phyloP scores from a whole-genome alignment of 2,888 invertebrate species.

The Macrophya alboannulata region DNA sequence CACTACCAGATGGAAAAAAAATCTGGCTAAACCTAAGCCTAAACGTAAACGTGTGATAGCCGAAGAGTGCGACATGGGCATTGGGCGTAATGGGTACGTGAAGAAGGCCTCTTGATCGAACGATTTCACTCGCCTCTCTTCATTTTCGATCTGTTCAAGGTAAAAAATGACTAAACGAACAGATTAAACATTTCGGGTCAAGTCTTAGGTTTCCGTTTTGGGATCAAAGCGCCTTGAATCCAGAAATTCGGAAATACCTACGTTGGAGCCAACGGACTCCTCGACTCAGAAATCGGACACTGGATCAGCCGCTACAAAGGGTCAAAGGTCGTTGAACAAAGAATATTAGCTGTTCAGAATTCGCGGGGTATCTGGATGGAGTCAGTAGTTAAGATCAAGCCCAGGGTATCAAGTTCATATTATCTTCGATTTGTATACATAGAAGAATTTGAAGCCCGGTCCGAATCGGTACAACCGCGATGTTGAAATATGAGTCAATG shows the following conservation, averaged over 20 bases:
- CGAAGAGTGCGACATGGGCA: not conserved
- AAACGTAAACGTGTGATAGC: not conserved
- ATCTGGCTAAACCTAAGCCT: not conserved
- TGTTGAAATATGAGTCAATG: not conserved
- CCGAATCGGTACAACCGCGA: constrained; percentile 6
- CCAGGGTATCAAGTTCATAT: not conserved
- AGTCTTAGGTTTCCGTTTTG: not conserved
- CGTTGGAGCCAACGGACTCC: not conserved
- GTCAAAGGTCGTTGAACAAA: not conserved
- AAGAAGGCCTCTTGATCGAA: not conserved
- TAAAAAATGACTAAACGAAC: constrained; percentile 11
- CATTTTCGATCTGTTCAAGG: not conserved
- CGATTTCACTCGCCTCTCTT: not conserved
- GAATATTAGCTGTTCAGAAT: constrained; percentile 10
- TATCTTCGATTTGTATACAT: constrained; percentile 5
- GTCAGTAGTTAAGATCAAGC: not conserved
- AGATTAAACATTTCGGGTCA: constrained; percentile 2
- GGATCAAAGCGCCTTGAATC: constrained; percentile 25
- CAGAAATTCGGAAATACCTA: not conserved
- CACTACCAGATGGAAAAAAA: not conserved
- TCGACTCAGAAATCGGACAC: constrained; percentile 22
- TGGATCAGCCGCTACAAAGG: not conserved
- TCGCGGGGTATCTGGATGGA: not conserved
- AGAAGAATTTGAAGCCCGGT: not conserved
- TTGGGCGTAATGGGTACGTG: not conserved